A percentile compares a stretch with the other conserved stretches of the same genome.
phyloP scores from a whole-genome alignment of 92 coral and sea anemone species.

The Epizoanthus rinbou region DNA sequence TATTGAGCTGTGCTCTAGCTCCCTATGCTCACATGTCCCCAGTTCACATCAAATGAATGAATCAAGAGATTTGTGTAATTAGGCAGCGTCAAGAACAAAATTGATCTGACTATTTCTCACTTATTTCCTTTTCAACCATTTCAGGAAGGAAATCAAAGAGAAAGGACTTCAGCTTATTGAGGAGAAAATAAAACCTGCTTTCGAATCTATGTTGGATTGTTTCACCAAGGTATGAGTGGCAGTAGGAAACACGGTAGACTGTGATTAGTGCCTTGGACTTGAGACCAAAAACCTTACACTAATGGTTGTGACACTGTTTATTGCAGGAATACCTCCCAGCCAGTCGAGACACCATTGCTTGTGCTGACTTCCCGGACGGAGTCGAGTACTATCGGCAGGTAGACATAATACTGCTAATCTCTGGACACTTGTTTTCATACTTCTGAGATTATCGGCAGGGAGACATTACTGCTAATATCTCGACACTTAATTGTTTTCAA shows the following conservation, averaged over 20 bases:
- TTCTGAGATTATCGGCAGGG: not conserved
- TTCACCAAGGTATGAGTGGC: slow-evolving; percentile 56
- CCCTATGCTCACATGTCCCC: too few relatives aligned
- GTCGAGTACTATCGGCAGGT: slow-evolving; percentile 78
- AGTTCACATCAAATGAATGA: too few relatives aligned
- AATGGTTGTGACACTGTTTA: not conserved
- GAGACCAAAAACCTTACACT: too few relatives aligned
- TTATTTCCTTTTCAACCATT: not conserved
- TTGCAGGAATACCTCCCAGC: slow-evolving; percentile 86
- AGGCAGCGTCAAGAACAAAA: too few relatives aligned
- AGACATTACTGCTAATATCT: too few relatives aligned
- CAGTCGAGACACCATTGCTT: slow-evolving; percentile 77
- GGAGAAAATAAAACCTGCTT: slow-evolving; percentile 76
- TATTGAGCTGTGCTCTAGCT: too few relatives aligned
- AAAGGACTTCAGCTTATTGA: slow-evolving; percentile 68
- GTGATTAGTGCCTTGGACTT: too few relatives aligned
- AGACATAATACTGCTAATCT: not conserved
- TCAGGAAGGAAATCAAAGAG: slow-evolving; percentile 62
- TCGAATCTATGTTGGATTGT: slow-evolving; percentile 61
- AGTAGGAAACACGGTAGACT: too few relatives aligned
- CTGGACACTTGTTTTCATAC: too few relatives aligned
- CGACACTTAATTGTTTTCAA: too few relatives aligned
- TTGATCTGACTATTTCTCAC: too few relatives aligned
- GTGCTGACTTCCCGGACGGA: slow-evolving; percentile 81
- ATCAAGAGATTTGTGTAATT: too few relatives aligned